Percentiles rank a stretch among this genome's conserved stretches.
phyloP scores from a whole-genome alignment of 2,888 invertebrate genomes.

The Helleia helle region DNA sequence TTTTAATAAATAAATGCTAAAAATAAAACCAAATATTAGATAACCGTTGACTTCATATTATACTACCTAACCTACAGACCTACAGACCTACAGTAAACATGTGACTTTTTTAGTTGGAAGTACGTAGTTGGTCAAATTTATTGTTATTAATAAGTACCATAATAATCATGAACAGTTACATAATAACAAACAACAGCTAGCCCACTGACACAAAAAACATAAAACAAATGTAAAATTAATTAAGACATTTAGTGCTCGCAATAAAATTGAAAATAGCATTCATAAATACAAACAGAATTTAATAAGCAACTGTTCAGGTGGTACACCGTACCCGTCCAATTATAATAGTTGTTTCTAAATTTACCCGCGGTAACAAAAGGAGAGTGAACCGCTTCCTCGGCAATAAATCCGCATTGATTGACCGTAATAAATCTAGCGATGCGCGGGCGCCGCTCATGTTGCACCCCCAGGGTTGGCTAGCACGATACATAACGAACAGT shows the following conservation, averaged over 20 bases:
- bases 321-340: constrained; percentile 45
- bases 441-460: constrained; percentile 50
- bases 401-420: constrained; percentile 74
- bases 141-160: too few relatives aligned
- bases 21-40: too few relatives aligned
- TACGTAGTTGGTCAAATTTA: too few relatives aligned
- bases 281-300: not conserved
- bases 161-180: too few relatives aligned
- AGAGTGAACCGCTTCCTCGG: constrained; percentile 54
- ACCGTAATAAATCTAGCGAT: constrained; percentile 63
- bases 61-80: too few relatives aligned
- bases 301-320: constrained; percentile 21
- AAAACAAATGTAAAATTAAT: constrained; percentile 18
- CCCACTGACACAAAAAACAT: too few relatives aligned
- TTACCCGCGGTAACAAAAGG: constrained; percentile 52
- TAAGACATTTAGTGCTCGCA: constrained; percentile 18
- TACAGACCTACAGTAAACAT: too few relatives aligned
- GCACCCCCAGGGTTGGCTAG: constrained; percentile 36
- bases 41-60: too few relatives aligned
- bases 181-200: too few relatives aligned
- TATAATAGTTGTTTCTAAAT: constrained; percentile 53
- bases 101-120: too few relatives aligned
- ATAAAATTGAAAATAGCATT: not conserved
- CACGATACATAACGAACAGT: too few relatives aligned
- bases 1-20: too few relatives aligned